A percentile compares a stretch with the other conserved stretches of the same genome.
Conservation (phyloP, 2,888 invertebrate genomes). For the Chrysina gloriosa region DNA sequence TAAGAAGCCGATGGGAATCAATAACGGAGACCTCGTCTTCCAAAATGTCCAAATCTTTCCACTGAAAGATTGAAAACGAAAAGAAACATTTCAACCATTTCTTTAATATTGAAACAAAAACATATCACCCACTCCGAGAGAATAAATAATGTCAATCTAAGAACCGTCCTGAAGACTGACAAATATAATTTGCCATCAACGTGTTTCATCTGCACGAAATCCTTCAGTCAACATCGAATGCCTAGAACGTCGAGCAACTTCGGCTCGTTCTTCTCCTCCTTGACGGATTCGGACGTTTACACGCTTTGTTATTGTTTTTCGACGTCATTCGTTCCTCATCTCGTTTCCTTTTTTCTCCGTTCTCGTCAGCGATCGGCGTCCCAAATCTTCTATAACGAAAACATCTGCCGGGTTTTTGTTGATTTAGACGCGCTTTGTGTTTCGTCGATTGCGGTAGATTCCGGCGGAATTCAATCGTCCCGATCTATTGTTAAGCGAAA, state of each 20-base stretch:
- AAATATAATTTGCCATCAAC: too few relatives aligned
- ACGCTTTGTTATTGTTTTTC: slow-evolving; percentile 23
- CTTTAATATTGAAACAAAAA: too few relatives aligned
- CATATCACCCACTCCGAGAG: too few relatives aligned
- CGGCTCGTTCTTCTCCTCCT: neutral
- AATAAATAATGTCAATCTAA: too few relatives aligned
- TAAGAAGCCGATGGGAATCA: too few relatives aligned
- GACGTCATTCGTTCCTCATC: neutral
- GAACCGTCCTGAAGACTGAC: too few relatives aligned
- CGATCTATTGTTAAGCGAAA: slow-evolving; percentile 22
- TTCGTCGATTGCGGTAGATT: slow-evolving; percentile 19
- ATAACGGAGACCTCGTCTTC: too few relatives aligned
- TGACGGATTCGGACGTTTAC: neutral
- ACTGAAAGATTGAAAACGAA: too few relatives aligned
- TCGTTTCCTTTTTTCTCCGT: neutral
- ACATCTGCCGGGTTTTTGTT: slow-evolving; percentile 18
- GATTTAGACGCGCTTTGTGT: neutral
- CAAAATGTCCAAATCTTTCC: too few relatives aligned
- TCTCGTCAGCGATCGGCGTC: neutral
- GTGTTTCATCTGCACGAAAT: too few relatives aligned
- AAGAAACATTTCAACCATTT: too few relatives aligned
- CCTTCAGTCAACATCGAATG: too few relatives aligned
- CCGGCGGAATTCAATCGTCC: neutral
- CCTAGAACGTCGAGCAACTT: neutral
- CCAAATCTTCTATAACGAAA: slow-evolving; percentile 7